Evolutionary conservation across 2,797 vertebrate species (phyloP), one percentile per base, ranked within the genome.

Genomic region (Falco cherrug): DNA sequence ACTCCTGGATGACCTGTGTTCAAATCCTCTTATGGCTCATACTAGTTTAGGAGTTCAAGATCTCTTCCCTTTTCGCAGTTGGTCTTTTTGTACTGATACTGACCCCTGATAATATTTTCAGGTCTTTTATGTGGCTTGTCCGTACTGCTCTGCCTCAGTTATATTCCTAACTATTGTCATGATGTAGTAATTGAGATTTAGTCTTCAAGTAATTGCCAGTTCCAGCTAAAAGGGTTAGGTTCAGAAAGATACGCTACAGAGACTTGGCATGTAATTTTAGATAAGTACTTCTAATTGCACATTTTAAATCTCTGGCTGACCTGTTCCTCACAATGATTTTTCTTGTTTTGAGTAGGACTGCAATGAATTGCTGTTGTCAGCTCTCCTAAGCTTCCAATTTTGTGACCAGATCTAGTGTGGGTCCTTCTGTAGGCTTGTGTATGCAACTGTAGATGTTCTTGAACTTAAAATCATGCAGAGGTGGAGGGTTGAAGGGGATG

Each of bases 221-320:
- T 95, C 56, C 53, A 85, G 54, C 74, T 93, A 17, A 85, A 96
- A 89, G 74, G 70, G 33, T 91, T 53, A 26, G 56, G 54, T 71
- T 95, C 77, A 74, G 91, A 73, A 85, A 89, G 80, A 73, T 65
- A 9, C 1, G 16, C 76, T 68, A 56, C 0, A 3, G 61, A 90
- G 70, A 61, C 57, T 19, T 87, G 77, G 41, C 82, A 20, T 59
- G 48, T 80, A 76, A 78, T 94, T 96, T 92, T 87, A 82, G 82
- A 15, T 93, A 87, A 95, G 54, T 93, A 31, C 57, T 50, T 85
- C 69, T 92, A 95, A 91, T 90, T 90, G 74, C 51, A 8, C 74
- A 69, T 80, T 94, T 95, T 24, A 87, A 60, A 75, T 90, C 69
- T 91, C 73, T 90, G 74, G 19, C 77, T 95, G 80, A 95, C 87